Conservation (phyloP, 2,113 vertebrate species). For the Calyptommatus sinebrachiatus region DNA sequence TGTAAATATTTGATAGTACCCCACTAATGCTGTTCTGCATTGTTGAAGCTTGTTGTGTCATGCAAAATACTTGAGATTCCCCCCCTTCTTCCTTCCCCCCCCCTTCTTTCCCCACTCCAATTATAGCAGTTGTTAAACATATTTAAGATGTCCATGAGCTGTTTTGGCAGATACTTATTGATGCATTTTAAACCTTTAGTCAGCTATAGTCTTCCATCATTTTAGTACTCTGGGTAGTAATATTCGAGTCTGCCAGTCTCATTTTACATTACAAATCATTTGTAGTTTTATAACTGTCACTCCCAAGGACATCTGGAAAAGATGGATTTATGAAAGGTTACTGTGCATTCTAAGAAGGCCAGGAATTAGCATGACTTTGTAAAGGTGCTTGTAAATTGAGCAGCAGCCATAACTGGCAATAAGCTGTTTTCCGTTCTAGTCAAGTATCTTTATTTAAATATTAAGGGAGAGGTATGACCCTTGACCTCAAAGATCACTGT, state of each 20-base stretch:
- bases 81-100: neutral
- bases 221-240: slow-evolving; percentile 69
- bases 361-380: slow-evolving; percentile 91
- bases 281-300: slow-evolving; percentile 83
- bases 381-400: slow-evolving; percentile 86
- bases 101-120: neutral
- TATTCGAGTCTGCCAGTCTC: slow-evolving; percentile 78
- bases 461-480: slow-evolving; percentile 78
- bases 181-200: slow-evolving; percentile 72
- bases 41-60: slow-evolving; percentile 33
- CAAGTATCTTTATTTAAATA: slow-evolving; percentile 86
- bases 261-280: slow-evolving; percentile 94
- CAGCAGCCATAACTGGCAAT: slow-evolving; percentile 74
- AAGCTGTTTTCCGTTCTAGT: slow-evolving; percentile 80
- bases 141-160: slow-evolving; percentile 59
- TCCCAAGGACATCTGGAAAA: slow-evolving; percentile 89
- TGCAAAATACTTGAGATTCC: slow-evolving; percentile 31
- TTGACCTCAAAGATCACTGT: slow-evolving; percentile 79
- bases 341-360: slow-evolving; percentile 73
- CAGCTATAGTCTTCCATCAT: slow-evolving; percentile 70
- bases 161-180: slow-evolving; percentile 62
- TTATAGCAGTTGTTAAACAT: slow-evolving; percentile 40
- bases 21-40: slow-evolving; percentile 32
- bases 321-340: slow-evolving; percentile 93
- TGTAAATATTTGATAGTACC: neutral